Evolutionary conservation across 92 coral and sea anemone genomes (phyloP), one percentile per base, ranked within the genome.

Genomic region (Porites rus): DNA sequence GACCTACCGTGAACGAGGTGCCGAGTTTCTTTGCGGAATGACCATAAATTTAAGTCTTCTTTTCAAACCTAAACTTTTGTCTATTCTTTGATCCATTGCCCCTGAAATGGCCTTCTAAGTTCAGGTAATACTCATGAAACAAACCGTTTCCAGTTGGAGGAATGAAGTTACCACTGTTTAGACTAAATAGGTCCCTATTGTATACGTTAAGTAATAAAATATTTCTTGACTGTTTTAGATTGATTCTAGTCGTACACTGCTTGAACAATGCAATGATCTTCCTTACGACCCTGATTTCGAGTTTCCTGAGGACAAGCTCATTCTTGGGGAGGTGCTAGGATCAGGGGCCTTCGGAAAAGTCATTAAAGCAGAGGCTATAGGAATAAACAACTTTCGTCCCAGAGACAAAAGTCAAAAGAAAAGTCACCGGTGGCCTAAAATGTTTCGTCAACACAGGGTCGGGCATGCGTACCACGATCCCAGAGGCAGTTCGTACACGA

Each of bases 261-360:
- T 89, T 53, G 98, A 96, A 21, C 99, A 94, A 63, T 88, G 86
- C 68, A 78, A 82, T 24, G 81, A 91, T 72, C 75, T 91, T 10
- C 90, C 98, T 6, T 93, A 93, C 66, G 96, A 93, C 46, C 81
- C 82, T 0, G 93, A 81, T 81, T 93, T 96, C 95, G 99, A 96
- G 79, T 93, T 96, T 50, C 96, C 94, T 10, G 94, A 85, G 70
- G 92, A 94, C 21, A 81, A 94, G 84, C 92, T 96, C 60, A 66
- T 85, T 31, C 80, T 96, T 1, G 96, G 94, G 17, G 92, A 88
- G 8, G 92, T 77, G 38, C 82, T 96, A 52, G 99, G 98, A 7
- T 87, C 96, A 20, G 99, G 99, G 24, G 89, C 98, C 17, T 96
- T 93, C 88, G 98, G 99, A 1, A 90, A 88, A 46, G 98, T 96